Conservation (phyloP, 1,140 invertebrate species). For the Eriocheir sinensis region DNA sequence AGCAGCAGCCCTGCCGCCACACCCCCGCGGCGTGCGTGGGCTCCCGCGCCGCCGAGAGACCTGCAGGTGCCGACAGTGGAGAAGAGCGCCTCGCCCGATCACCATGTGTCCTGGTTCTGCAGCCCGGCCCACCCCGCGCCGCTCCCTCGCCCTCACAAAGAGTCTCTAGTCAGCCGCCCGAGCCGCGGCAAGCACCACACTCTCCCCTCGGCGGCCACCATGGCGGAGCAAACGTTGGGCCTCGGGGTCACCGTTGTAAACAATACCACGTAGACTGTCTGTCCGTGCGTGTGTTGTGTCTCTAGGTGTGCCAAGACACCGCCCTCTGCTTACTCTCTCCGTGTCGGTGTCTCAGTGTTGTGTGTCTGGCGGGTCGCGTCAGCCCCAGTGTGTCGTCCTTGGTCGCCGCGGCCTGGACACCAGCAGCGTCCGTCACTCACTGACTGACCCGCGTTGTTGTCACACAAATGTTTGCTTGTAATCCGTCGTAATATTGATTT, state of each 20-base stretch:
- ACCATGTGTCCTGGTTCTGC: not conserved
- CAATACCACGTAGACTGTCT: not conserved
- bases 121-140: not conserved
- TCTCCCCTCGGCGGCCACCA: not conserved
- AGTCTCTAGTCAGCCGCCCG: not conserved
- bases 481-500: constrained; percentile 51
- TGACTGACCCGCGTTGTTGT: not conserved
- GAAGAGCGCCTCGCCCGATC: not conserved
- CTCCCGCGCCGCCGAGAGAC: constrained; percentile 34
- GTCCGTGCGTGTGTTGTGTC: not conserved
- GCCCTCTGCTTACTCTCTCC: constrained; percentile 2
- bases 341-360: constrained; percentile 20
- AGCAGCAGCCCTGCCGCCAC: constrained; percentile 40
- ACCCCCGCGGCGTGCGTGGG: constrained; percentile 56
- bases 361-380: not conserved
- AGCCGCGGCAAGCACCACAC: not conserved
- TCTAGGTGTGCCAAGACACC: not conserved
- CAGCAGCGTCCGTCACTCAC: not conserved
- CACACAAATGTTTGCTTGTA: constrained; percentile 36
- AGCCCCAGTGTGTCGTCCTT: not conserved
- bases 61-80: constrained; percentile 16
- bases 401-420: not conserved
- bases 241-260: not conserved
- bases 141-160: constrained; percentile 8
- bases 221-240: constrained; percentile 11